Evolutionary conservation across 2,888 invertebrate genomes (phyloP).

Genomic region (Gastracanthus pulcherrimus): DNA sequence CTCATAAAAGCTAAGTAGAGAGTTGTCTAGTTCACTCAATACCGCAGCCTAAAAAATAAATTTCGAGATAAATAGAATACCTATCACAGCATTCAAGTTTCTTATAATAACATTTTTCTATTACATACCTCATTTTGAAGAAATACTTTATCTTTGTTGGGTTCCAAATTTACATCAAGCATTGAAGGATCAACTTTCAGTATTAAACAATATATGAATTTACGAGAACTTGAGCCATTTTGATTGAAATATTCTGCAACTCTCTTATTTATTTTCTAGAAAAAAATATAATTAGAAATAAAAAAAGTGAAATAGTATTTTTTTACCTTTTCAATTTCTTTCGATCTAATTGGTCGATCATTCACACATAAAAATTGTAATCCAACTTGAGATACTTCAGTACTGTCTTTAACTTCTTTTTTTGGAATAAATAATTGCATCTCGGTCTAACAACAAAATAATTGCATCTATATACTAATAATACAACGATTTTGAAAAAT

Average conservation of each 20-base stretch:
- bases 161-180: slow-evolving; percentile 81
- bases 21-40: slow-evolving; percentile 63
- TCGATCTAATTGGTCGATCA: slow-evolving; percentile 79
- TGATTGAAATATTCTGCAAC: slow-evolving; percentile 73
- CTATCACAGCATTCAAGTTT: neutral
- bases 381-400: slow-evolving; percentile 63
- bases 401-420: slow-evolving; percentile 64
- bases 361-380: slow-evolving; percentile 78
- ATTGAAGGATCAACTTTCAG: slow-evolving; percentile 76
- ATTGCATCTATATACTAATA: slow-evolving; percentile 1
- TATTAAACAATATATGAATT: slow-evolving; percentile 77
- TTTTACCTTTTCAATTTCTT: slow-evolving; percentile 80
- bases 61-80: slow-evolving; percentile 8
- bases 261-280: slow-evolving; percentile 77
- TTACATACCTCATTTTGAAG: slow-evolving; percentile 79
- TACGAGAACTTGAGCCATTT: slow-evolving; percentile 73
- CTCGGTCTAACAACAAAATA: slow-evolving; percentile 57
- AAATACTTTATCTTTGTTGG: slow-evolving; percentile 80
- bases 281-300: slow-evolving; percentile 57
- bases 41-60: slow-evolving; percentile 64
- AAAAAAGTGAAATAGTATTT: neutral
- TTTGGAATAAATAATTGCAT: slow-evolving; percentile 72
- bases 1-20: slow-evolving; percentile 68
- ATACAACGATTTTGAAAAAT: too few species aligned
- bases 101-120: slow-evolving; percentile 11